These are phyloP conservation scores for Archaeoteleia sp. DNA, from an alignment of 2,888 invertebrate species.

Conservation along the genomic window DNA sequence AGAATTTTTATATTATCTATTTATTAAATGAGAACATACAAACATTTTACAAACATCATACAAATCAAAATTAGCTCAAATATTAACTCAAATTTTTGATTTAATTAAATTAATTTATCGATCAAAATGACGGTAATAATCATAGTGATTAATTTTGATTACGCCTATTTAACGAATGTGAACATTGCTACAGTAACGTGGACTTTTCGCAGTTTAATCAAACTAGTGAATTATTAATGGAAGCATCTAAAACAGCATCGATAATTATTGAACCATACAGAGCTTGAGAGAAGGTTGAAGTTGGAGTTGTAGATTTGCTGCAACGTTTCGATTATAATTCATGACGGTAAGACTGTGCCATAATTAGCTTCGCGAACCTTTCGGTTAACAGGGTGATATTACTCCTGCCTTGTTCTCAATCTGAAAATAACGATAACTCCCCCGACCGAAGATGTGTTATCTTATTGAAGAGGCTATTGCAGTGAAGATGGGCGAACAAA, in stretches of 20 bases:
- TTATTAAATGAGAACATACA: no score
- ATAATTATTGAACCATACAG: constrained; percentile 28
- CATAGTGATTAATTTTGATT: no score
- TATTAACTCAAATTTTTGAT: no score
- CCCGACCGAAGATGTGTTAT: constrained; percentile 43
- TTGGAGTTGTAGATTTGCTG: constrained; percentile 54
- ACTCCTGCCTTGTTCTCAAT: constrained; percentile 57
- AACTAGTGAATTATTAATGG: constrained; percentile 18
- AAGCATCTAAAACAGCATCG: constrained; percentile 8
- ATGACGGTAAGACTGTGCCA: constrained; percentile 68
- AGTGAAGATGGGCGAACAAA: constrained; percentile 40
- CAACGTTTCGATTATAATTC: constrained; percentile 63
- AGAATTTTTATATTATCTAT: no score
- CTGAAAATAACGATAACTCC: constrained; percentile 31
- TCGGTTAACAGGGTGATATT: constrained; percentile 68
- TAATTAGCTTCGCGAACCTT: constrained; percentile 69
- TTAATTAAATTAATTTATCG: no score
- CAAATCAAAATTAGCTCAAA: no score
- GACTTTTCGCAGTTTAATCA: constrained; percentile 19
- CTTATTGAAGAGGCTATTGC: constrained; percentile 55
- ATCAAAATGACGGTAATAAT: no score
- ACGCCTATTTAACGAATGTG: no score
- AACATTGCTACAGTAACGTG: no score
- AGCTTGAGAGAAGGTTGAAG: constrained; percentile 50
- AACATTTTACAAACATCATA: no score